These are phyloP conservation scores for Menura novaehollandiae DNA, from an alignment of 2,113 vertebrate species.

Conservation along the genomic window DNA sequence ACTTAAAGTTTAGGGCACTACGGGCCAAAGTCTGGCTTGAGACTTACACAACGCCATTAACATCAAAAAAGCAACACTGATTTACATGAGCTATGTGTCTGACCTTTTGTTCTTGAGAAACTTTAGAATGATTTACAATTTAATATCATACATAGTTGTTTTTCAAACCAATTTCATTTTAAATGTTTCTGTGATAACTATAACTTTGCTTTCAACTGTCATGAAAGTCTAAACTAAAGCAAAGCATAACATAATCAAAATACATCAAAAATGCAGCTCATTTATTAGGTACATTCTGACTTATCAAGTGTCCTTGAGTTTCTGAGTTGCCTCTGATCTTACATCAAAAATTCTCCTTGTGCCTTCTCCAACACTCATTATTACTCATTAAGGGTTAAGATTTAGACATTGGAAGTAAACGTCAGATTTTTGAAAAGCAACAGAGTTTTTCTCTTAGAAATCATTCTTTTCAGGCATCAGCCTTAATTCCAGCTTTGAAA, in stretches of 20 bases:
- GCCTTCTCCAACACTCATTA: constrained; percentile 30
- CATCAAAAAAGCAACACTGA: background rate
- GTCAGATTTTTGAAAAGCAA: background rate
- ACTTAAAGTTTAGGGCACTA: background rate
- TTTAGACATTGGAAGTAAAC: constrained; percentile 26
- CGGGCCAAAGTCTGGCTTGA: background rate
- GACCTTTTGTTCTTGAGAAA: constrained; percentile 37
- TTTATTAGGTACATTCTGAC: constrained; percentile 63
- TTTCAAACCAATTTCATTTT: constrained; percentile 32
- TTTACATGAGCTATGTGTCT: constrained; percentile 5
- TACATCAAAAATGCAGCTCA: constrained; percentile 23
- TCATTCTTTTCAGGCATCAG: constrained; percentile 1
- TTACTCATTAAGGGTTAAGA: constrained; percentile 42
- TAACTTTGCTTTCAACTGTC: constrained; percentile 36
- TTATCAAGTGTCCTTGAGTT: constrained; percentile 29
- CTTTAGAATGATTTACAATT: constrained; percentile 11
- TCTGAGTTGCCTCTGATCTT: constrained; percentile 18
- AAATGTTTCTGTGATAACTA: constrained; percentile 38
- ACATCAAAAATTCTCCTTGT: constrained; percentile 51
- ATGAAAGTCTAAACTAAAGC: constrained; percentile 15
- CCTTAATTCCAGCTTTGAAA: background rate
- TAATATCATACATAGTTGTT: background rate
- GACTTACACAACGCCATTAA: background rate
- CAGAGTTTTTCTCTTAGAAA: background rate
- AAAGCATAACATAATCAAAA: constrained; percentile 12